Base-by-base conservation (phyloP, 2,797 vertebrate species). In the Periophthalmus magnuspinnatus region DNA sequence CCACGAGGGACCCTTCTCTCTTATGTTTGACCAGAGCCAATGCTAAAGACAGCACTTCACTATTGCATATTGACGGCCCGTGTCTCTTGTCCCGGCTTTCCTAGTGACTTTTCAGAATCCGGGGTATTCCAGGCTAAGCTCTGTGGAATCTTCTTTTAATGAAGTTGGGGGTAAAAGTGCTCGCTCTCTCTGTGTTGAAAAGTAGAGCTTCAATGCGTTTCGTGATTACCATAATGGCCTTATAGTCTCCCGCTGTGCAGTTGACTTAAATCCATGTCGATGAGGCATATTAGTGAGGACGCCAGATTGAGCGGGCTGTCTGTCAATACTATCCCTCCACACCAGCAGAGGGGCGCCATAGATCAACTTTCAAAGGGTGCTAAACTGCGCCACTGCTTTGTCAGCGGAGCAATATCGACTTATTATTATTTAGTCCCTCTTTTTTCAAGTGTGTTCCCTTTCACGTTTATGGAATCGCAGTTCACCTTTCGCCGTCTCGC, bases 121-220 rank as follows among this genome's bases (percentile, higher is more conserved):
- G 75, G 16, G 77, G 50, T 81, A 84, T 84, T 84, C 67, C 45
- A 61, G 72, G 72, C 84, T 89, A 84, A 87, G 84, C 82, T 67
- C 16, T 9, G 1, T 61, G 77, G 86, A 86, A 91, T 88, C 81
- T 88, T 70, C 63, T 81, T 89, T 87, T 89, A 92, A 92, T 90
- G 85, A 90, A 90, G 85, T 87, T 72, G 11, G 0, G 73, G 67
- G 84, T 77, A 78, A 78, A 81, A 83, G 32, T 28, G 33, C 28
- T 8, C 81, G 81, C 68, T 69, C 59, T 69, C 74, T 66, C 71
- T 13, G 71, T n/a, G 19, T 74, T 70, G 82, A 77, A 72, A 72
- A 56, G 28, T 63, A 48, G 34, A 11, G 13, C 71, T 71, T 13
- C 0, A 68, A 59, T 62, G 58, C 74, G 76, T 86, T 84, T 86